phyloP scores from a whole-genome alignment of 2,113 vertebrate species.

The Canis aureus region DNA sequence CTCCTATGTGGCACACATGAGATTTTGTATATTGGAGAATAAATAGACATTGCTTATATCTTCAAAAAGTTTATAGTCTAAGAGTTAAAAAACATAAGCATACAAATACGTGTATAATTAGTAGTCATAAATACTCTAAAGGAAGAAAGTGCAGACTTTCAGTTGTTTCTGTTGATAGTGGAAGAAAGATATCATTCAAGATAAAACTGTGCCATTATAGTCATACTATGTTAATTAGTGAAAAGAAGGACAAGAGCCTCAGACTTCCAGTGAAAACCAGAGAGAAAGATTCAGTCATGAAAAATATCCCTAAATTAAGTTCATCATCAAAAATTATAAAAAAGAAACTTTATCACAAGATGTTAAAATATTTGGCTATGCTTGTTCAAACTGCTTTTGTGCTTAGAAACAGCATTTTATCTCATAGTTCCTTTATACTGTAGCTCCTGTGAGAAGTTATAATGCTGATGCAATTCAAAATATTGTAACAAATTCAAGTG shows the following conservation, averaged over 20 bases:
- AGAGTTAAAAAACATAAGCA: background rate
- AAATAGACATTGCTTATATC: background rate
- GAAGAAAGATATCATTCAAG: background rate
- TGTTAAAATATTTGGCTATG: background rate
- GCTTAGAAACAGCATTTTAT: background rate
- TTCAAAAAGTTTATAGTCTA: background rate
- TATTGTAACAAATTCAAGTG: conserved; percentile 22
- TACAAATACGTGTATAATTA: background rate
- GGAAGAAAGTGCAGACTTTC: background rate
- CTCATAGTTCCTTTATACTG: background rate
- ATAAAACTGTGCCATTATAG: background rate
- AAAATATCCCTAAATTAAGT: background rate
- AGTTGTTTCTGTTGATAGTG: background rate
- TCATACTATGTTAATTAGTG: background rate
- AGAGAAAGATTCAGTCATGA: background rate
- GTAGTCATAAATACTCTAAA: background rate
- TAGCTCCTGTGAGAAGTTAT: background rate
- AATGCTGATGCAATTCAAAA: conserved; percentile 22
- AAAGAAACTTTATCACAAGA: background rate
- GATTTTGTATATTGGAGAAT: background rate
- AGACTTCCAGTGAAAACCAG: background rate
- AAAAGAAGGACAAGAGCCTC: background rate
- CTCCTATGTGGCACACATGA: background rate
- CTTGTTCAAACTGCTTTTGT: background rate
- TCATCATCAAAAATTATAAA: background rate